These are phyloP conservation scores for Misgurnus anguillicaudatus DNA, from an alignment of 2,113 vertebrate genomes.

Conservation along the genomic window DNA sequence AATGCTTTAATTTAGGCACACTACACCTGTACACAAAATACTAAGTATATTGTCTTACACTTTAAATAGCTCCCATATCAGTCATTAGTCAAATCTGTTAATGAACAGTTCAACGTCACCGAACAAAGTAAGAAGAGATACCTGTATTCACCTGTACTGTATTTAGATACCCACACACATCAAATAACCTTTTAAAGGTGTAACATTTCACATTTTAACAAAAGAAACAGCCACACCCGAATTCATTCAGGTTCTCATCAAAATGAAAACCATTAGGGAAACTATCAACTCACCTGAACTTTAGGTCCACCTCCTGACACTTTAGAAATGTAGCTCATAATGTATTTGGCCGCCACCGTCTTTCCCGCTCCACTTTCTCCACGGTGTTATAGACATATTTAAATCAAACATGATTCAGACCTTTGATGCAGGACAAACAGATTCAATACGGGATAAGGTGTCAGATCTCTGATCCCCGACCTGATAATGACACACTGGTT, in stretches of 20 bases:
- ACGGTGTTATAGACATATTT: constrained; percentile 56
- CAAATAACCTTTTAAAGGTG: background rate
- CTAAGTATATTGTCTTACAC: no score
- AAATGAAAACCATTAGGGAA: background rate
- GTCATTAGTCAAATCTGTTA: background rate
- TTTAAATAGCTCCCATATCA: background rate
- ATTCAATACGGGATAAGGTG: background rate
- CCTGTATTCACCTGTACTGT: no score
- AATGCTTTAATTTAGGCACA: no score
- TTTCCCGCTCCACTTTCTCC: constrained; percentile 84
- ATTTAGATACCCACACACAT: background rate
- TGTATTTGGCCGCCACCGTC: constrained; percentile 82
- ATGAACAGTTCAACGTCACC: background rate
- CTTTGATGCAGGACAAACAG: background rate
- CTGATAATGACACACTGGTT: constrained; percentile 87
- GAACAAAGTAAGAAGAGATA: background rate
- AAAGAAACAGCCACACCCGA: background rate
- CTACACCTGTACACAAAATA: background rate
- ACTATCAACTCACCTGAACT: constrained; percentile 73
- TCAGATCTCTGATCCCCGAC: constrained; percentile 56
- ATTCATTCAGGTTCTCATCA: background rate
- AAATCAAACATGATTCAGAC: constrained; percentile 9
- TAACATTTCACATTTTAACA: constrained; percentile 16
- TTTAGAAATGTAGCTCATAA: constrained; percentile 84
- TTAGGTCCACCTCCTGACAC: constrained; percentile 80